Base-by-base conservation (phyloP, 1,140 invertebrate genomes). In the Solenopsis fugax region DNA sequence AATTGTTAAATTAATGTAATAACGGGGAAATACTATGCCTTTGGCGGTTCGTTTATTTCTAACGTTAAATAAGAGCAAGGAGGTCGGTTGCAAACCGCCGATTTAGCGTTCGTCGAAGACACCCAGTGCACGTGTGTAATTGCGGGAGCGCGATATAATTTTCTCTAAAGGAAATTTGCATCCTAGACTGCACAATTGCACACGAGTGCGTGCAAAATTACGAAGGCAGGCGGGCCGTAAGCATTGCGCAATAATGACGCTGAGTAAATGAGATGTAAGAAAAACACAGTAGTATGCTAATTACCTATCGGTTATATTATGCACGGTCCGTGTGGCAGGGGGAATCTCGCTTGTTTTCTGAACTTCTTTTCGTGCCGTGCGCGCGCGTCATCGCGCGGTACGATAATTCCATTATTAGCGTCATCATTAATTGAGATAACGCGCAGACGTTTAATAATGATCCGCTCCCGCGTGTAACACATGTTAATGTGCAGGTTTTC, bases 151-250 rank as follows among this genome's bases (percentile, higher is more conserved):
- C 67, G 69, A 84, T 84, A 84, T 84, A 84, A 75, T 84, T 58
- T 81, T 84, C 69, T 34, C 13, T 48, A 56, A 84, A 75, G 41
- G 54, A 75, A 75, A 84, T 84, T 84, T 84, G 80, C 80, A 84
- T 84, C 69, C 80, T 75, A 75, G 69, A 50, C 80, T 84, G 80
- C 80, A 84, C 80, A 84, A 84, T 84, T 84, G 80, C 80, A 84
- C 80, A 84, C 80, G 69, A 84, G 80, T 73, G 80, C 80, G 41
- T 84, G 80, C 45, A 84, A 84, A 84, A 84, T 84, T 84, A 73
- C 56, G 67, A 75, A 84, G 80, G 54, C 69, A 75, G 80, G 54
- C 54, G 54, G 50, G 29, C 24, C 13, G 64, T 81, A 81, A 71
- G 78, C 54, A 84, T 84, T 84, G 54, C 45, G 69, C 80, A 84